phyloP scores from a whole-genome alignment of 2,113 vertebrate species.

The Candoia aspera region DNA sequence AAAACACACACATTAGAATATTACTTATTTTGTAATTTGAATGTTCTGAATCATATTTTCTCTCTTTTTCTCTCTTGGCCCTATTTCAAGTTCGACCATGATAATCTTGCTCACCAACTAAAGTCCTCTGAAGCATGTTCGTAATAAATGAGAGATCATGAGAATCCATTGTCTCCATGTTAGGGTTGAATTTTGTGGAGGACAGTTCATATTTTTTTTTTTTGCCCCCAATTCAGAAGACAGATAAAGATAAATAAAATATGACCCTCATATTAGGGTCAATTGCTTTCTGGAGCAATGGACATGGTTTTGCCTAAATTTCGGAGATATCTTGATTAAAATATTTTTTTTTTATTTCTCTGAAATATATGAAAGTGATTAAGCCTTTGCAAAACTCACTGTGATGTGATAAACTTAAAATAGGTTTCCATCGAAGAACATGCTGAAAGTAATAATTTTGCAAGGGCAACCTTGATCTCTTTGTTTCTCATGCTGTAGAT shows the following conservation, averaged over 20 bases:
- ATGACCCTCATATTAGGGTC: not conserved
- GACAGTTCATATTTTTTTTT: not conserved
- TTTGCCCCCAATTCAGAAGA: no score
- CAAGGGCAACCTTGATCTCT: not conserved
- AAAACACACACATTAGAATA: not conserved
- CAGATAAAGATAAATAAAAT: not conserved
- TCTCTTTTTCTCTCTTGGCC: no score
- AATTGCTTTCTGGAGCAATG: not conserved
- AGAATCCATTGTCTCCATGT: no score
- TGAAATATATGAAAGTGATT: not conserved
- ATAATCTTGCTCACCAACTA: no score
- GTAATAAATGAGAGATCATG: no score
- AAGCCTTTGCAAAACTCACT: not conserved
- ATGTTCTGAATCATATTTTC: no score
- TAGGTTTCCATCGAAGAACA: not conserved
- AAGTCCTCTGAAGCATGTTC: no score
- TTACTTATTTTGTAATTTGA: not conserved
- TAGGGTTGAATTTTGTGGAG: not conserved
- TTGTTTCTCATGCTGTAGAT: slow-evolving; percentile 42
- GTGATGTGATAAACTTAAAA: not conserved
- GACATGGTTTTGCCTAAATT: not conserved
- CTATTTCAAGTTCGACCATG: no score
- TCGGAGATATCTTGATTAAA: not conserved
- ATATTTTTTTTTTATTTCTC: not conserved
- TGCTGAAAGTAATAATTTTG: not conserved